Evolutionary conservation across 35 echinoderm and acorn worm genomes (phyloP), one percentile per base, ranked within the genome.

Genomic region (Ophiothrix spiculata): DNA sequence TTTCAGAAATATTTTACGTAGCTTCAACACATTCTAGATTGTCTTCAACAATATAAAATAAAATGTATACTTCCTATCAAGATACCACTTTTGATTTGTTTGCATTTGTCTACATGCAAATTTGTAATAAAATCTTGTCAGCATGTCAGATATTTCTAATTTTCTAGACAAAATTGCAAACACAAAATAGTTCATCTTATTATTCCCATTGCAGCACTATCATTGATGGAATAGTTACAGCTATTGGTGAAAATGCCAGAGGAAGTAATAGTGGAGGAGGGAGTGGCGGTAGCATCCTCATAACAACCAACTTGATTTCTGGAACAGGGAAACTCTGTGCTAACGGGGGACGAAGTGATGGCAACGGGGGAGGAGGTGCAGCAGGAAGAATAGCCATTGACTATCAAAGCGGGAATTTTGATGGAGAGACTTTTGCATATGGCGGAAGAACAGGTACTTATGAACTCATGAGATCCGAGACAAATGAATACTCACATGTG

Each of bases 271-370:
- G 79, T 32, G 91, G 91, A 28, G 91, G 91, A 56, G 91, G 91
- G 32, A 88, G 86, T 56, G 91, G 91, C 80, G 91, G 91, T 19
- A 85, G 87, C 56, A 37, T 93, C 16, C 49, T 69, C 33, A 80
- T 93, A 34, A 75, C 32, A 2, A 36, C 90, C 17, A 38, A 49
- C 19, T 0, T 21, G 0, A 33, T 91, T 38, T 38, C 74, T 29
- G 90, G 90, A 11, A 86, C 23, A 74, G 90, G 90, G 35, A 56
- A 77, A n/a, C 80, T 91, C 25, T 31, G 40, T 39, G 90, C 90
- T 4, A 80, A 80, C 54, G 90, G 90, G 33, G 90, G 90, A 0
- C 90, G 90, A 40, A 77, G 84, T 42, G 25, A 32, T 45, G 78
- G 83, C 17, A 78, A 15, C 14, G 56, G 83, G 31, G 90, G 90